These are phyloP conservation scores for Luehdorfia chinensis DNA, from an alignment of 1,140 invertebrate species.

Conservation along the genomic window DNA sequence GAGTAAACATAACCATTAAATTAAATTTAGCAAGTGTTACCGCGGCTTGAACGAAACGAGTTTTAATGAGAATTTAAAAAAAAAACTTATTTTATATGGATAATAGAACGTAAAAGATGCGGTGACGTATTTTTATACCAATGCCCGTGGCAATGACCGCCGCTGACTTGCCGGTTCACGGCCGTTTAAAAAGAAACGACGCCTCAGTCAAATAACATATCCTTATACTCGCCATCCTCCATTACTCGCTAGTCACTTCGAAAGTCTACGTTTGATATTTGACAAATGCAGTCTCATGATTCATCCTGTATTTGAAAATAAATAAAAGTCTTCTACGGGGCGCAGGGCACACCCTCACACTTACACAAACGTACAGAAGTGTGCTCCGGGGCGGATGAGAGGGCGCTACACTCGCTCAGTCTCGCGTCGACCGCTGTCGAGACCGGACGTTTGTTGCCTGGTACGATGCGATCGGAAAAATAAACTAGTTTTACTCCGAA, in stretches of 20 bases:
- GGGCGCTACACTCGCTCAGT: slow-evolving; percentile 62
- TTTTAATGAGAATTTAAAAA: slow-evolving; percentile 11
- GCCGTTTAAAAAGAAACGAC: slow-evolving; percentile 61
- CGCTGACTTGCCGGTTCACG: slow-evolving; percentile 59
- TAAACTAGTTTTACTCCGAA: slow-evolving; percentile 69
- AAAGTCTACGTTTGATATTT: slow-evolving; percentile 29
- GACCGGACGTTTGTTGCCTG: slow-evolving; percentile 37
- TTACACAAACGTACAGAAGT: slow-evolving; percentile 44
- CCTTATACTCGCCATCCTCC: slow-evolving; percentile 26
- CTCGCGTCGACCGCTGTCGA: slow-evolving; percentile 55
- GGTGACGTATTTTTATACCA: slow-evolving; percentile 70
- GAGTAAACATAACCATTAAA: no score
- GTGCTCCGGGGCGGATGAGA: slow-evolving; percentile 38
- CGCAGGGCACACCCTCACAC: slow-evolving; percentile 54
- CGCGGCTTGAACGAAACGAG: neutral
- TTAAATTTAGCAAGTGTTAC: slow-evolving; percentile 8
- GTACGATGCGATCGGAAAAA: slow-evolving; percentile 49
- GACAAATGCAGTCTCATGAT: slow-evolving; percentile 36
- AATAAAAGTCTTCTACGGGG: slow-evolving; percentile 58
- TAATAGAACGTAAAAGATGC: slow-evolving; percentile 46
- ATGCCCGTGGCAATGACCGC: slow-evolving; percentile 71
- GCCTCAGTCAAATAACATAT: slow-evolving; percentile 27
- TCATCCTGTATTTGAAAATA: slow-evolving; percentile 61
- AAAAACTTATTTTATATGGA: slow-evolving; percentile 17
- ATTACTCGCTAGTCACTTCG: slow-evolving; percentile 22